Evolutionary conservation across 2,113 vertebrate species (phyloP).

Genomic region (Asarcornis scutulata): DNA sequence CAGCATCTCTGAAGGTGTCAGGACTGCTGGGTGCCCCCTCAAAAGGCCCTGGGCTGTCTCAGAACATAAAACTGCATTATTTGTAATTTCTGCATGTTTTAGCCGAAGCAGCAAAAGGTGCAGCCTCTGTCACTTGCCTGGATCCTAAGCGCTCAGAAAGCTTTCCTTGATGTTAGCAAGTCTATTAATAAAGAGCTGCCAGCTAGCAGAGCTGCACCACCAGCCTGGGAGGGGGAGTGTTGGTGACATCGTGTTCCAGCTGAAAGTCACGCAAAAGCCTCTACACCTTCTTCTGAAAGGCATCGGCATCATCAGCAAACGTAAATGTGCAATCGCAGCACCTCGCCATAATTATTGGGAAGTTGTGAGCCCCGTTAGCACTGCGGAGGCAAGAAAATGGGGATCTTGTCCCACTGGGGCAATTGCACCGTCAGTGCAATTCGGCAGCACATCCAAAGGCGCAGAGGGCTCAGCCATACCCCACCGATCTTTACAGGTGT

Average conservation of each 20-base stretch:
- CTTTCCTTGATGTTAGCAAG: slow-evolving; percentile 61
- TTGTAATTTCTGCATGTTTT: neutral
- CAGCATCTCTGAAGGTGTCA: neutral
- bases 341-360: neutral
- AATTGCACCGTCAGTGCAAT: neutral
- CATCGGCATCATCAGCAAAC: slow-evolving; percentile 4
- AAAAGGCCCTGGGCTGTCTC: neutral
- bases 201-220: slow-evolving; percentile 53
- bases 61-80: slow-evolving; percentile 2
- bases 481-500: neutral
- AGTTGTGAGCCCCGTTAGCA: neutral
- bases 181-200: slow-evolving; percentile 54
- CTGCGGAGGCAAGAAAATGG: neutral
- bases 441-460: neutral
- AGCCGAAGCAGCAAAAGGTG: slow-evolving; percentile 30
- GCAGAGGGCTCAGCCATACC: neutral
- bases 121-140: slow-evolving; percentile 10
- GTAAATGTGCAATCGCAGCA: slow-evolving; percentile 46
- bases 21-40: neutral
- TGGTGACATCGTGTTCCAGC: slow-evolving; percentile 53
- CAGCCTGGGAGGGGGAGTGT: slow-evolving; percentile 18
- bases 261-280: slow-evolving; percentile 59
- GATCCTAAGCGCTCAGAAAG: slow-evolving; percentile 31
- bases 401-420: neutral
- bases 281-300: slow-evolving; percentile 35